Conservation (phyloP, 2,113 vertebrate genomes). For the Dasyprocta punctata region DNA sequence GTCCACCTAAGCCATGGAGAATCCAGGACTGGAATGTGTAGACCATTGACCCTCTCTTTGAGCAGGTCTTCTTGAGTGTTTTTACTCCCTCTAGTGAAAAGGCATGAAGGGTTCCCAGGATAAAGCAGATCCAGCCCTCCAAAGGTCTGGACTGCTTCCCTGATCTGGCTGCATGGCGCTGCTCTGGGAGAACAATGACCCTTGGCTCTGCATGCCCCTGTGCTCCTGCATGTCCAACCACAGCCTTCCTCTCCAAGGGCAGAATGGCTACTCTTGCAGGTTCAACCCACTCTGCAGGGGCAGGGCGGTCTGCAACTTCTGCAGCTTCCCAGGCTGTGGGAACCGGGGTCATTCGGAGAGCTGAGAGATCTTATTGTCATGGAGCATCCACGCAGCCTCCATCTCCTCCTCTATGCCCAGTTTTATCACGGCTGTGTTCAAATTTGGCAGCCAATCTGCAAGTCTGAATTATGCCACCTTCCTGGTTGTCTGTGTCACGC, state of each 20-base stretch:
- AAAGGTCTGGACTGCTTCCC: slow-evolving; percentile 35
- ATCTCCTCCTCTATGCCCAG: background rate
- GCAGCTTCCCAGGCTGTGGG: background rate
- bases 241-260: background rate
- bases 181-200: background rate
- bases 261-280: accelerated
- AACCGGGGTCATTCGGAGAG: background rate
- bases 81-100: background rate
- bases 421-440: background rate
- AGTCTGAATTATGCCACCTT: slow-evolving; percentile 6
- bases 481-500: background rate
- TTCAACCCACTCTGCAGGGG: accelerated
- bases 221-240: accelerated
- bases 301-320: background rate
- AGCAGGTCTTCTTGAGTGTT: background rate
- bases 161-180: background rate
- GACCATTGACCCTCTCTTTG: background rate
- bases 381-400: background rate
- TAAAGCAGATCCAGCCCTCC: background rate
- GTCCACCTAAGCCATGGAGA: background rate
- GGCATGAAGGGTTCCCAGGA: background rate
- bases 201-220: background rate
- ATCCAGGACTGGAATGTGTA: background rate
- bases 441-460: background rate
- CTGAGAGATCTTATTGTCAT: background rate